Evolutionary conservation across 2,888 invertebrate genomes (phyloP), one percentile per base, ranked within the genome.

Genomic region (Athripsodes cinereus): DNA sequence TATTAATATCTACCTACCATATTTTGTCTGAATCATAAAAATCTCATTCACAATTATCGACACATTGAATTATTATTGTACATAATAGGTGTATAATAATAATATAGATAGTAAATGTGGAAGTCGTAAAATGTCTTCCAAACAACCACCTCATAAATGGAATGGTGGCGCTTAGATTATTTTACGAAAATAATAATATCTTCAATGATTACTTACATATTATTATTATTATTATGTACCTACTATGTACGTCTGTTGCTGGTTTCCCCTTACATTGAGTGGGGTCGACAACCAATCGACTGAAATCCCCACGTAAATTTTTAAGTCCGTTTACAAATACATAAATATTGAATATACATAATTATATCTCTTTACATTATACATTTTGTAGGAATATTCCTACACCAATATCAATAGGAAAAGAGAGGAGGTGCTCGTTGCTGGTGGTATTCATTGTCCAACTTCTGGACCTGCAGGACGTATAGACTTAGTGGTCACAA

Each of bases 221-320:
- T n/a, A n/a, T n/a, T n/a, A n/a, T n/a, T n/a, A n/a, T n/a, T n/a
- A n/a, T n/a, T n/a, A n/a, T n/a, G n/a, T n/a, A n/a, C n/a, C n/a
- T n/a, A n/a, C n/a, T n/a, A n/a, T n/a, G n/a, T n/a, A n/a, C n/a
- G 31, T 11, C 31, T 6, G 31, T 11, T 31, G 11, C 3, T 40
- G 16, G n/a, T 13, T 40, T 5, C 40, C 40, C 20, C 21, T 2
- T 48, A 16, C 3, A 48, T n/a, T n/a, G 21, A 2, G 48, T 48
- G 48, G 48, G 48, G 48, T 21, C 48, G 21, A 48, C 48, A 48
- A 48, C 19, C 46, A 11, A 10, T 31, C n/a, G n/a, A n/a, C n/a
- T n/a, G n/a, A n/a, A n/a, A n/a, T n/a, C n/a, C n/a, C n/a, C n/a
- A n/a, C n/a, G n/a, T n/a, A n/a, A n/a, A n/a, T 31, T 31, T 31